Conservation (phyloP, 2,888 invertebrate genomes). For the Malthinus flaveolus region DNA sequence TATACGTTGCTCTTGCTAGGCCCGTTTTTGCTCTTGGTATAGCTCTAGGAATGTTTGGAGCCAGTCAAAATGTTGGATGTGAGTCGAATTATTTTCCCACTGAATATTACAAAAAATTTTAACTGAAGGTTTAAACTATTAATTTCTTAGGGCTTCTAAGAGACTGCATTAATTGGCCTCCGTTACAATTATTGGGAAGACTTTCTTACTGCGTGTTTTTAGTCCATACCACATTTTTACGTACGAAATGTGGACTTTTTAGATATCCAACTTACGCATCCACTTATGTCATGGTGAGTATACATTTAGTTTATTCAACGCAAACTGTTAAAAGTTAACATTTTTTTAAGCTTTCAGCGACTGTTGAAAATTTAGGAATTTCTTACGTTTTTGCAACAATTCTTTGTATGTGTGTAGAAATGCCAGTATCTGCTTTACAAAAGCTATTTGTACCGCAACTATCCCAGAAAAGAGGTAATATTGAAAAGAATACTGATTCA, state of each 20-base stretch:
- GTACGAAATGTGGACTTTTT: slow-evolving; percentile 32
- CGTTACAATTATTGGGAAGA: slow-evolving; percentile 40
- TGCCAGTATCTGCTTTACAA: slow-evolving; percentile 19
- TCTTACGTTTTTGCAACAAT: slow-evolving; percentile 3
- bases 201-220: slow-evolving; percentile 44
- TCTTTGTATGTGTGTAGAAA: slow-evolving; percentile 15
- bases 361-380: background rate
- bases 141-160: slow-evolving; percentile 13
- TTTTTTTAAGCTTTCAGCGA: slow-evolving; percentile 1
- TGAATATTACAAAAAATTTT: background rate
- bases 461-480: background rate
- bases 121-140: background rate
- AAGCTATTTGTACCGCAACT: slow-evolving; percentile 4
- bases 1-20: slow-evolving; percentile 52
- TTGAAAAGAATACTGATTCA: background rate
- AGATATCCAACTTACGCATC: slow-evolving; percentile 36
- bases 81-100: slow-evolving; percentile 25
- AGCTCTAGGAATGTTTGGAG: slow-evolving; percentile 41
- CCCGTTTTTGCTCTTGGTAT: slow-evolving; percentile 51
- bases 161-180: slow-evolving; percentile 21
- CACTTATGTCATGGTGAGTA: slow-evolving; percentile 37
- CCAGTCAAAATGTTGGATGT: slow-evolving; percentile 49
- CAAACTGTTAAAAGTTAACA: background rate
- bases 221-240: slow-evolving; percentile 37
- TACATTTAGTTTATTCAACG: background rate